Conservation (phyloP, 2,113 vertebrate genomes). For the Scomber scombrus region DNA sequence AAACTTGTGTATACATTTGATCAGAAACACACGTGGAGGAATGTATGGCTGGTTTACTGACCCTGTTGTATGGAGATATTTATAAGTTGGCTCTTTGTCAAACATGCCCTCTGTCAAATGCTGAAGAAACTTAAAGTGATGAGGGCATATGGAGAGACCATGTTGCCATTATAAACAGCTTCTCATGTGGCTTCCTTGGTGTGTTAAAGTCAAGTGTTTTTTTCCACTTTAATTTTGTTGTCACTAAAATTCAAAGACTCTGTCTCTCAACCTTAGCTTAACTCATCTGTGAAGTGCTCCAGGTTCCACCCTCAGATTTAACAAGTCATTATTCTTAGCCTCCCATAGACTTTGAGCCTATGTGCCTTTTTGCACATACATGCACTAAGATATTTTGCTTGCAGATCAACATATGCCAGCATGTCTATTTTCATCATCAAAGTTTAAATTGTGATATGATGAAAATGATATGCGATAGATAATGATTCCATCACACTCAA, state of each 20-base stretch:
- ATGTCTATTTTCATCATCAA: constrained; percentile 24
- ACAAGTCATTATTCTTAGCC: not conserved
- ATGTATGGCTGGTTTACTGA: not conserved
- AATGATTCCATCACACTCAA: constrained; percentile 6
- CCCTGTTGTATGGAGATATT: not conserved
- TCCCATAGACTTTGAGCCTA: not conserved
- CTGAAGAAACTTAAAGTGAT: constrained; percentile 29
- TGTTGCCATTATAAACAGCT: constrained; percentile 68
- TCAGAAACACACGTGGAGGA: not conserved
- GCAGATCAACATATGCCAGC: not conserved
- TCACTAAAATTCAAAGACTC: constrained; percentile 8
- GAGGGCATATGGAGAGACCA: constrained; percentile 5
- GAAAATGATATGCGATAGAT: not conserved
- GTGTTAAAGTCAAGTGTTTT: constrained; percentile 7
- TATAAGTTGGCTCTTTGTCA: not conserved
- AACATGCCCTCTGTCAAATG: constrained; percentile 14
- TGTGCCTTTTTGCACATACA: not conserved
- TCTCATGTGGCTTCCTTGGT: constrained; percentile 8
- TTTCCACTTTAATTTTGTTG: constrained; percentile 29
- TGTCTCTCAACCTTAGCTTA: not conserved
- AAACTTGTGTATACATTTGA: no score
- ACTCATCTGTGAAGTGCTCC: not conserved
- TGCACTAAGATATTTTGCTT: constrained; percentile 10
- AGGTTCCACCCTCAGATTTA: not conserved
- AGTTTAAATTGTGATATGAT: constrained; percentile 20